Evolutionary conservation across 2,797 vertebrate species (phyloP).

Genomic region (Myiotriccus ornatus): DNA sequence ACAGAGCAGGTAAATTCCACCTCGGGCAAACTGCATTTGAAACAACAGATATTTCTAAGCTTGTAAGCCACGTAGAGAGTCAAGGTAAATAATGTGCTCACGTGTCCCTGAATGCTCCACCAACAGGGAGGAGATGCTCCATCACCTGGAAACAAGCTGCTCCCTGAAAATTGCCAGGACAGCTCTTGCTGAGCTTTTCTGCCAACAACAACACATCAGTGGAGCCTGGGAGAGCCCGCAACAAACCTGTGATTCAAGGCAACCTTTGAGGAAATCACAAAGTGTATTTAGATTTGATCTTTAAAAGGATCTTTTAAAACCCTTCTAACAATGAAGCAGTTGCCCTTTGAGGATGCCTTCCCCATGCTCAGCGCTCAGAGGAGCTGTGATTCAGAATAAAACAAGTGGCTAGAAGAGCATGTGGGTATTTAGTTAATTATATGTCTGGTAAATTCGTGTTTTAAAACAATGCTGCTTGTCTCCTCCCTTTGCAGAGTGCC

Average conservation of each 20-base stretch:
- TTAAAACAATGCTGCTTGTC: conserved; percentile 77
- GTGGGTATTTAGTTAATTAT: conserved; percentile 73
- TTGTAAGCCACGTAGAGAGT: not conserved
- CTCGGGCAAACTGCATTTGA: not conserved
- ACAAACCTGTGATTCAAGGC: not conserved
- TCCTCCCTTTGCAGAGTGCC: conserved; percentile 73
- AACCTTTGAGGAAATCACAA: not conserved
- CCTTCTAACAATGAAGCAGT: not conserved
- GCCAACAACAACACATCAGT: accelerated
- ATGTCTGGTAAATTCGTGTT: conserved; percentile 68
- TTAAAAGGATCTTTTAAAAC: not conserved
- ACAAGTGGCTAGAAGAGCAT: conserved; percentile 54
- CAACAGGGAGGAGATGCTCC: not conserved
- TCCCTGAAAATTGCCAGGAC: not conserved
- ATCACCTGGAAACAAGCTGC: not conserved
- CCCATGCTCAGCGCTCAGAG: conserved; percentile 14
- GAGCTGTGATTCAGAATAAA: conserved; percentile 58
- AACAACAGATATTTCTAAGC: not conserved
- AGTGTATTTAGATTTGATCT: not conserved
- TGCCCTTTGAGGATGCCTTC: not conserved
- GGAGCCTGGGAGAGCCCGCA: not conserved
- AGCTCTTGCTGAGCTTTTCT: not conserved
- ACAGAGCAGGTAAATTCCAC: not conserved
- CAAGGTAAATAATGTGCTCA: not conserved
- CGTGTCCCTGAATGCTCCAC: not conserved